Evolutionary conservation across 2,888 invertebrate genomes (phyloP), one percentile per base, ranked within the genome.

Genomic region (Zygogramma bicolorata): DNA sequence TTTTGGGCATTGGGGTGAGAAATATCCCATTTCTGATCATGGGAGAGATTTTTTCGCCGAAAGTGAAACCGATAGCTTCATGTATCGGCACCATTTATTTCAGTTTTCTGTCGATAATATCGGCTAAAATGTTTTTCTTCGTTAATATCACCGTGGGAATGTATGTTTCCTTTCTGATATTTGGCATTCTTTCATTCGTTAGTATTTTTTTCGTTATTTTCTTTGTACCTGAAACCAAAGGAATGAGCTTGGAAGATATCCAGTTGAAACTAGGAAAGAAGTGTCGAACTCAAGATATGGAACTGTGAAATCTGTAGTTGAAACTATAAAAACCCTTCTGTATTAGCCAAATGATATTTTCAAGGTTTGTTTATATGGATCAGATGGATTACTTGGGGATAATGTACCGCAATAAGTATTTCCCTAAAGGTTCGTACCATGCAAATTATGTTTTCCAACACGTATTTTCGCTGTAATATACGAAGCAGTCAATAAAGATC

Each of bases 1-100:
- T 88, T 60, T 89, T 89, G 65, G 88, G 88, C 31, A 74, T 89
- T 13, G 90, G 90, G 0, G 85, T 90, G 67, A 88, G 89, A 1
- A 89, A 89, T 0, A 83, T 90, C 57, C 90, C 90, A 0, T 87
- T 89, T 76, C 84, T 89, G 53, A 85, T 90, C 63, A 85, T 90
- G 77, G 88, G 89, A 0, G 90, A 91, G 83, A 80, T 90, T 7
- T 89, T 92, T 82, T 88, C 92, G 68, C 82, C 88, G 0, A 87
- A 88, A 74, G 90, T 89, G 1, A 89, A 90, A 80, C 89, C 91
- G 0, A 85, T 89, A 13, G 90, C 91, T 0, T 86, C 90, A 15
- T 89, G 90, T 22, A 82, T 90, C 10, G 88, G 89, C 1, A 88
- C 90, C 5, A 86, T 90, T 66, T 87, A 89, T 70, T 90, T 89